Evolutionary conservation across 1,140 invertebrate genomes (phyloP), one percentile per base, ranked within the genome.

Genomic region (Sycophila sp.): DNA sequence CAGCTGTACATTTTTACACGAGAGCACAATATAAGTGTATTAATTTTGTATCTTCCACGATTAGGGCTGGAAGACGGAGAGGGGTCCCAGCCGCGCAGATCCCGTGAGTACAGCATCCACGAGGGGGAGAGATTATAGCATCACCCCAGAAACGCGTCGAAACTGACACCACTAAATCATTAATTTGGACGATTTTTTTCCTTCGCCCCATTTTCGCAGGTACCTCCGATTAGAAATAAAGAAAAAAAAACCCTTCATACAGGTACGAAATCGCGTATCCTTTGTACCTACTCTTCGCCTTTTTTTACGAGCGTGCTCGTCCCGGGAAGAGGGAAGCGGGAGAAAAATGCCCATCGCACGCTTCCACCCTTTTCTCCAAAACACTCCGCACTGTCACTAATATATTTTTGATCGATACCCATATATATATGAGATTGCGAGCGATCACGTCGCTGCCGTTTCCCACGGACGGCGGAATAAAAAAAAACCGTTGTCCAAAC

Each of bases 381-480:
- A 84, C 82, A 86, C 83, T 86, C 81, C 78, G 80, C 82, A 80
- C 79, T 85, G 83, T 85, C 83, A 85, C 85, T 86, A 86, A 86
- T 86, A 86, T 86, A 86, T 86, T 86, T 86, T 86, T 86, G 83
- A 86, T 86, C 83, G 82, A 85, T 85, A 78, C 77, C 63, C 74
- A 76, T 72, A 75, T 69, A 77, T 78, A 79, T 78, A 75, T 13
- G 32, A 2, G 30, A 13, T 17, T 4, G 19, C 13, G 0, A 22
- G 69, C 73, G 78, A 67, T 71, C 75, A n/a, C n/a, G n/a, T n/a
- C n/a, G n/a, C n/a, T n/a, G n/a, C 75, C 73, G 77, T 84, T 86
- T 86, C 85, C 81, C 85, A 86, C 84, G 83, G 76, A 40, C 34
- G 4, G 45, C 10, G 45, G 15, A 64, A 36, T 65, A 69, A 76